Base-by-base conservation (phyloP, 2,113 vertebrate genomes). In the Falcunculus frontatus region DNA sequence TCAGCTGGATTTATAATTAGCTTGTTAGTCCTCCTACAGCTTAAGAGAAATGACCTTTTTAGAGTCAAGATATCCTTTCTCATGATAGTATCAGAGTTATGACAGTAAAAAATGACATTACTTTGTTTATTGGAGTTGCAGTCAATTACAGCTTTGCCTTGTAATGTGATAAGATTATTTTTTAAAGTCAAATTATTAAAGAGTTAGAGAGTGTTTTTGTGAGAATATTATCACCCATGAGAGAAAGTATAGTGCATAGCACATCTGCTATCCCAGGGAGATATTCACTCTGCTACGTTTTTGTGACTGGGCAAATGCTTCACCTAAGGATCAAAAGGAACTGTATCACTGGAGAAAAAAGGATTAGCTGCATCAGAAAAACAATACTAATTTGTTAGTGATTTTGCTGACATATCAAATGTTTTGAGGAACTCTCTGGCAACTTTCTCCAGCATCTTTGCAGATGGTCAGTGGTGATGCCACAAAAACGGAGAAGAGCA, bases 1-100 rank as follows among this genome's bases (percentile, higher is more conserved):
- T 96, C 84, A 96, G 41, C 53, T 65, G 90, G 67, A 57, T 84
- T 89, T 80, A 56, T 91, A 96, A 96, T 93, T 91, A 85, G 57
- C 62, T 95, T 42, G 53, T 73, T 89, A 87, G 81, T 89, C 11
- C 21, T 83, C 30, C 78, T 80, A 69, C 27, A 79, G 18, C 25
- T 77, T 79, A 89, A 83, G 67, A 93, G 42, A 76, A 91, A 91
- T 53, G 7, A 87, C 37, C 50, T 86, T 88, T 92, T 84, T 52
- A 44, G 39, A 88, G 23, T 73, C n/a, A 84, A 74, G 50, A 57
- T 50, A 73, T 26, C 30, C 13, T 89, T 89, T 89, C 32, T 85
- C 37, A 35, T 65, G 55, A 64, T 35, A 93, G 32, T 21, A 72
- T 69, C 26, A 41, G 53, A 80, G 57, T 78, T 72, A 86, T 44